Base-by-base conservation (phyloP, 2,888 invertebrate species). In the Orchesellides sinensis region DNA sequence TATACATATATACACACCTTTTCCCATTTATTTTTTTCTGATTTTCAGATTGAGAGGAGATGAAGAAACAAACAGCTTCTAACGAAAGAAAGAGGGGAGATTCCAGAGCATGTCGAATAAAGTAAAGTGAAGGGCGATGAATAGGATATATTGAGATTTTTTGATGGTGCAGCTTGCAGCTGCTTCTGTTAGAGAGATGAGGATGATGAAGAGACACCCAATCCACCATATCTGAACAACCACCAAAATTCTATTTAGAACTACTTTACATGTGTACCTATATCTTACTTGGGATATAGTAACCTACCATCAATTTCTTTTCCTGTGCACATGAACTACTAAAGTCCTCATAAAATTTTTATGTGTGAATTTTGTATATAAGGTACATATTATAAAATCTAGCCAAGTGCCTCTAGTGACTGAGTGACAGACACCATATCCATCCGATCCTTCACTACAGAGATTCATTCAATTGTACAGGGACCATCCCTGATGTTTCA, bases 1-100 rank as follows among this genome's bases (percentile, higher is more conserved):
- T 86, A 85, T 84, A 75, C 77, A 83, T 6, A 27, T 73, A 80
- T 65, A 81, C 72, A 83, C 87, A 86, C 87, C 87, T 86, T 87
- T 84, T 78, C 75, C 72, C 68, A 66, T 61, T 17, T 27, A 25
- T 35, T 14, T 59, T 49, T 70, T 78, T n/a, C 40, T 5, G 4
- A 40, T 40, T 63, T 72, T 73, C 27, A 17, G 63, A 63, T 80
- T 68, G n/a, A 52, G n/a, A n/a, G 32, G 21, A n/a, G 40, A 72
- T 72, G 74, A 49, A 73, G 63, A 74, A 54, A 65, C 49, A 74
- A 74, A 54, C 52, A 74, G 32, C 17, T n/a, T 27, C 49, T 61
- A 21, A 14, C 21, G 25, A 74, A 40, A 21, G 54, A 40, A 32
- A 17, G 12, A 45, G 19, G 23, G n/a, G 27, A 61, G 75, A 75